These are phyloP conservation scores for Hystrix cristata DNA, from an alignment of 2,113 vertebrate genomes.

Conservation along the genomic window DNA sequence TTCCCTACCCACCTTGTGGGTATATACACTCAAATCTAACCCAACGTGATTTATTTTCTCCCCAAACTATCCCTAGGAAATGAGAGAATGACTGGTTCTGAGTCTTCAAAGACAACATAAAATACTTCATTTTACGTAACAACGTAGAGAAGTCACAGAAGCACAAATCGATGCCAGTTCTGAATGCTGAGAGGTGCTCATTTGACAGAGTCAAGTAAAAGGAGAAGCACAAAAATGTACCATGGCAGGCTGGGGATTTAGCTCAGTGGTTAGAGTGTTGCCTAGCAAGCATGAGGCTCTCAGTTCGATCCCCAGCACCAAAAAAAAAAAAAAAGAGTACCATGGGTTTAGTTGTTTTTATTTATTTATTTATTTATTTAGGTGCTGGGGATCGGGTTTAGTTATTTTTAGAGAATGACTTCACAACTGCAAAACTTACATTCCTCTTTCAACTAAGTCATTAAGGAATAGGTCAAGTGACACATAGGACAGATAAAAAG, in stretches of 20 bases:
- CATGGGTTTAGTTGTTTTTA: not conserved
- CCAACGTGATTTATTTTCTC: not conserved
- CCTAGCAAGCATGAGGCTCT: too few species aligned
- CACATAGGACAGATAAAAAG: not conserved
- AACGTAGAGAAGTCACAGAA: not conserved
- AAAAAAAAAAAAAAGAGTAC: not conserved
- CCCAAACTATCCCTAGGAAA: slow-evolving; percentile 6
- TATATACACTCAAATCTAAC: not conserved
- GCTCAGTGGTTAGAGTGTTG: not conserved
- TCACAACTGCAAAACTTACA: not conserved
- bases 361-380: too few species aligned
- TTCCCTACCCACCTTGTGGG: not conserved
- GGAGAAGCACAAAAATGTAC: slow-evolving; percentile 40
- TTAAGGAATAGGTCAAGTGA: slow-evolving; percentile 7
- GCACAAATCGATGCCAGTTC: not conserved
- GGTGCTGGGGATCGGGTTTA: not conserved
- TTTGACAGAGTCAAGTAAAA: not conserved
- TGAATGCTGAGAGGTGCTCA: not conserved
- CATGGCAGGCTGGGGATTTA: not conserved
- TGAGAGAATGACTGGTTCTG: not conserved
- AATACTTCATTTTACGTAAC: not conserved
- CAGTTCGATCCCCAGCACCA: too few species aligned
- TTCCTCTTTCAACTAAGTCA: slow-evolving; percentile 1
- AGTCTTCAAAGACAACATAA: not conserved
- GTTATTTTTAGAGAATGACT: not conserved